phyloP scores from a whole-genome alignment of 2,113 vertebrate genomes.

The Cebus imitator region DNA sequence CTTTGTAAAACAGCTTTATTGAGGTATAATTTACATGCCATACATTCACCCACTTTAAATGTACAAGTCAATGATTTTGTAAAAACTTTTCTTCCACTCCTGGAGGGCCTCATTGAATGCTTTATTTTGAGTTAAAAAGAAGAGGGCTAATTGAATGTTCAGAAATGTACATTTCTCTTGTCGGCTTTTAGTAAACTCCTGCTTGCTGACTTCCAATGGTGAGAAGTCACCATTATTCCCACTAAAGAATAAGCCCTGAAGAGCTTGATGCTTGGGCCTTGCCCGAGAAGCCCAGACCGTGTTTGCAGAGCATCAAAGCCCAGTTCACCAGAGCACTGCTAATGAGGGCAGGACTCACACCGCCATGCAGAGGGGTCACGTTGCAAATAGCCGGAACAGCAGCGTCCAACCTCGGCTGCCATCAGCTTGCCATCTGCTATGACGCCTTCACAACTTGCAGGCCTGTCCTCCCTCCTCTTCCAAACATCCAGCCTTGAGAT shows the following conservation, averaged over 20 bases:
- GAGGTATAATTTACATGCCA: background rate
- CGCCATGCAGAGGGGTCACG: background rate
- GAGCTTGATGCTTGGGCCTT: background rate
- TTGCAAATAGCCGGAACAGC: fast-evolving
- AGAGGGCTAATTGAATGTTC: background rate
- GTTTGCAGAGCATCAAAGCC: background rate
- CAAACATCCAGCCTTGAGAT: background rate
- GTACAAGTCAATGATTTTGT: background rate
- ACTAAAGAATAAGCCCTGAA: background rate
- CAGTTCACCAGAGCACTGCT: fast-evolving
- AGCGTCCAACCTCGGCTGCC: background rate
- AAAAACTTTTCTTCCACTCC: slow-evolving; percentile 12
- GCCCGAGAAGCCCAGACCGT: background rate
- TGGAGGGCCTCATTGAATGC: background rate
- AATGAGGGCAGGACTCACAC: background rate
- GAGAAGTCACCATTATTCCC: background rate
- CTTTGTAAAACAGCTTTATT: background rate
- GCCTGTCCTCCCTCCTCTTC: background rate
- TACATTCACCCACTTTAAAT: slow-evolving; percentile 4
- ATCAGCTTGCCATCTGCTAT: background rate
- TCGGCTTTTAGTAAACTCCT: background rate
- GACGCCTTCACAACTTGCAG: fast-evolving
- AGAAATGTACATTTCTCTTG: background rate
- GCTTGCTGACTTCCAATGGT: background rate
- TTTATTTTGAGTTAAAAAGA: slow-evolving; percentile 22